phyloP scores from a whole-genome alignment of 2,888 invertebrate species.

The Drosophila austrosaltans region DNA sequence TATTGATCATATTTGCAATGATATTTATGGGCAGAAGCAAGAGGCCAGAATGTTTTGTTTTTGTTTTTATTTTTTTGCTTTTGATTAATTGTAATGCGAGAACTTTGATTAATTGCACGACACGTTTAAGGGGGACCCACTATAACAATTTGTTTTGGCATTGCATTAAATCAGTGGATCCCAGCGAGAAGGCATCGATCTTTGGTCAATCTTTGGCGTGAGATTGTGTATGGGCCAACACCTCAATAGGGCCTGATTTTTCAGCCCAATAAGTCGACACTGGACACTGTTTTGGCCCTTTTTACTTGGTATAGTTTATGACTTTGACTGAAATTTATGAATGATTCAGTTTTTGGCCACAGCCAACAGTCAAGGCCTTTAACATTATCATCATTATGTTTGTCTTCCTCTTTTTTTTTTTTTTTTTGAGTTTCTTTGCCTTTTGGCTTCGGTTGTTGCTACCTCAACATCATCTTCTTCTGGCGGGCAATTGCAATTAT shows the following conservation, averaged over 20 bases:
- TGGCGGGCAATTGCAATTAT: conserved; percentile 57
- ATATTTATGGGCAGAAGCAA: conserved; percentile 60
- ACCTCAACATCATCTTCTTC: conserved; percentile 7
- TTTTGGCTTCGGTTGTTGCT: background rate
- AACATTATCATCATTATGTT: conserved; percentile 15
- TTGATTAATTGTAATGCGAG: conserved; percentile 76
- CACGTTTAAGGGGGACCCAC: conserved; percentile 52
- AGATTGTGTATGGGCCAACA: conserved; percentile 69
- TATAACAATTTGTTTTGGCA: conserved; percentile 77
- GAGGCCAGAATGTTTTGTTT: conserved; percentile 1
- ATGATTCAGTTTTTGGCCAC: conserved; percentile 40
- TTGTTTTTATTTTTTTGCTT: conserved; percentile 17
- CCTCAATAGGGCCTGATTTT: conserved; percentile 46
- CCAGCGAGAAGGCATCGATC: background rate
- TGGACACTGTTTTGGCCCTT: conserved; percentile 18
- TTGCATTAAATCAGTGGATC: conserved; percentile 72
- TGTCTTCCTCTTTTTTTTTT: background rate
- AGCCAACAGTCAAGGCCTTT: conserved; percentile 28
- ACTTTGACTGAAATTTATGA: conserved; percentile 67
- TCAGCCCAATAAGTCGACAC: background rate
- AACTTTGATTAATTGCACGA: conserved; percentile 74
- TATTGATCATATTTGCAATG: conserved; percentile 64
- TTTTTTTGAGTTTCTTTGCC: background rate
- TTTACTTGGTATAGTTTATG: conserved; percentile 48
- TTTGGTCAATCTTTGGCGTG: conserved; percentile 40